Evolutionary conservation across 2,797 vertebrate genomes (phyloP).

Genomic region (Pseudomugil tenellus): DNA sequence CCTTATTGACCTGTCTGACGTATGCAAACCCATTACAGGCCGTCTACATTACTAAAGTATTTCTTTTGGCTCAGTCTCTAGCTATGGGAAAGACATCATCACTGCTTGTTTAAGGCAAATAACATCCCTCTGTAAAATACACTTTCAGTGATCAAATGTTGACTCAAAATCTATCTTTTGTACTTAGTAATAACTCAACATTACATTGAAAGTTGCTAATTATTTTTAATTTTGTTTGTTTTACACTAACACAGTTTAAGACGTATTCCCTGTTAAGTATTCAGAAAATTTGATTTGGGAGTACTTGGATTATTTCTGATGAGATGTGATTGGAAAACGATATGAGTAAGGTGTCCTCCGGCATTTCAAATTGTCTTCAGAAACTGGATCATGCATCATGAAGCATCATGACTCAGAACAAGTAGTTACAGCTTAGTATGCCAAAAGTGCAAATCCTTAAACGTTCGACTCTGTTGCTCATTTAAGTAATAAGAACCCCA

Average conservation of each 20-base stretch:
- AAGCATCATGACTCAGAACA: no score
- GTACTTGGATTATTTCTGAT: no score
- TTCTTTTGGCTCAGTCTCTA: slow-evolving; percentile 62
- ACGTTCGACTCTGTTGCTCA: no score
- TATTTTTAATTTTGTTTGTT: background rate
- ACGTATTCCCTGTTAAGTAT: no score
- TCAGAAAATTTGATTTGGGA: no score
- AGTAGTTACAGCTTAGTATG: no score
- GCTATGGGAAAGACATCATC: slow-evolving; percentile 59
- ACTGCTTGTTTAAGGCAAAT: slow-evolving; percentile 69
- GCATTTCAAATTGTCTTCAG: no score
- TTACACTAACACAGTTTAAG: background rate
- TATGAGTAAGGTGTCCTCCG: no score
- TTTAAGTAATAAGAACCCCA: no score
- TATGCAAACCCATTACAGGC: slow-evolving; percentile 73
- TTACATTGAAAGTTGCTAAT: slow-evolving; percentile 10
- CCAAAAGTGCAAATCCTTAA: no score
- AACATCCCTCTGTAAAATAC: slow-evolving; percentile 54
- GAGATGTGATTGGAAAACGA: slow-evolving; percentile 36
- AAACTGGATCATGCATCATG: no score
- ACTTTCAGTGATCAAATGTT: slow-evolving; percentile 56
- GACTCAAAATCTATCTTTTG: slow-evolving; percentile 46
- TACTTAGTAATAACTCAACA: slow-evolving; percentile 29
- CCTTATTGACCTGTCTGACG: slow-evolving; percentile 74
- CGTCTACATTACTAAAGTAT: slow-evolving; percentile 70